Percentiles rank a stretch among this genome's conserved stretches.
Conservation (phyloP, 2,113 vertebrate genomes). For the Odocoileus virginianus region DNA sequence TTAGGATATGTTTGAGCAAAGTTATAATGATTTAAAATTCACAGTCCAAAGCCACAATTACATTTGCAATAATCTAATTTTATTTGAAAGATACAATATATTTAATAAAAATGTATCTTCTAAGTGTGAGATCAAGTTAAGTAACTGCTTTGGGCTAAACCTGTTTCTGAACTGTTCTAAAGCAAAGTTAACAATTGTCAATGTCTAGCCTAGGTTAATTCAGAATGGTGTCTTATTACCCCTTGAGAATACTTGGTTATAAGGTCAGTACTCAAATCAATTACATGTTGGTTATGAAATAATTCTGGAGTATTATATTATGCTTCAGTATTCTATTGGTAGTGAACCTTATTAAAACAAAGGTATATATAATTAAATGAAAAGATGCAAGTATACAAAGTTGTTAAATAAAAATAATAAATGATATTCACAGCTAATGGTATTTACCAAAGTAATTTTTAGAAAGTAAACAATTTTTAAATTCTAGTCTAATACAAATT, state of each 20-base stretch:
- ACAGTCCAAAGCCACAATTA: background rate
- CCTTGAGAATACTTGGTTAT: background rate
- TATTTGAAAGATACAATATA: background rate
- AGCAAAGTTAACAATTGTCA: background rate
- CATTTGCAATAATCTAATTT: background rate
- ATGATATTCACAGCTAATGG: background rate
- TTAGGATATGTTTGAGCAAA: background rate
- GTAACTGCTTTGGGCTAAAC: background rate
- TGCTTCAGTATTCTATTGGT: background rate
- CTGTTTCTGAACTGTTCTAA: background rate
- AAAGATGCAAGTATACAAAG: background rate
- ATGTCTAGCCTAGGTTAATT: background rate
- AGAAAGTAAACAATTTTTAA: background rate
- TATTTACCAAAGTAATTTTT: background rate
- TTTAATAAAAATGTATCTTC: background rate
- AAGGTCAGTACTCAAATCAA: background rate
- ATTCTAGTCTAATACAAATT: background rate
- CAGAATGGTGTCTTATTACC: background rate
- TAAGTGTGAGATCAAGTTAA: background rate
- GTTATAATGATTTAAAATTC: background rate
- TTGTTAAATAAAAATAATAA: conserved; percentile 6
- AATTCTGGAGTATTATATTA: background rate
- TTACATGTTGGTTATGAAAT: background rate
- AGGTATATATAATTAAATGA: background rate
- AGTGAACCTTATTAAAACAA: background rate